Base-by-base conservation (phyloP, 2,113 vertebrate genomes). In the Caretta caretta region DNA sequence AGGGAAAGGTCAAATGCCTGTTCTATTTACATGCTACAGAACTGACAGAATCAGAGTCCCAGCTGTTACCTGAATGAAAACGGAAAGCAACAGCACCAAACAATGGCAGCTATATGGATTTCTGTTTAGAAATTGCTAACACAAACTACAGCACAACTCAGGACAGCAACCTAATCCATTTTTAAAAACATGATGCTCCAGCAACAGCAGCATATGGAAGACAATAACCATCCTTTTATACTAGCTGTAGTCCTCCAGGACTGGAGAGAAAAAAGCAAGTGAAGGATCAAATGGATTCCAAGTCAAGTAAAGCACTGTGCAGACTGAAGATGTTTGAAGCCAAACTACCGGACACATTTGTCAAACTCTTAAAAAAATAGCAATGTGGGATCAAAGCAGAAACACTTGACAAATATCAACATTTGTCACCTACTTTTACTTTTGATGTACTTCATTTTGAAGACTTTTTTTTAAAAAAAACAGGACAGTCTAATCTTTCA, bases 351-450 rank as follows among this genome's bases (percentile, higher is more conserved):
- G 98, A 98, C 97, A 98, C 98, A 98, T 98, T 98, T 98, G 97
- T 98, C 98, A 98, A 98, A 88, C 98, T 97, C 98, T 98, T 98
- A 97, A 98, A 98, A 97, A 98, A 98, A 98, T 96, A 98, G 97
- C 98, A 98, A 97, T 90, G 89, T 49, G 62, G 97, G 98, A 99
- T 99, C 98, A 99, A 99, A 99, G 98, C 92, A 96, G 97, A 98
- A 97, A 97, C 97, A 97, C 98, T 98, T 97, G 97, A 97, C 98
- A 98, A 98, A 98, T 98, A 98, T 98, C 98, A 98, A 98, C 98
- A 98, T 98, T 98, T 98, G 98, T 98, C 98, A 98, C 98, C 98
- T 98, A 97, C 97, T 96, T 98, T 98, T 97, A 97, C 98, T 98
- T 99, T 99, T 99, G 98, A 98, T 98, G 98, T 98, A 96, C 95